phyloP scores from a whole-genome alignment of 2,113 vertebrate species.

The Mesembrinibis cayennensis region DNA sequence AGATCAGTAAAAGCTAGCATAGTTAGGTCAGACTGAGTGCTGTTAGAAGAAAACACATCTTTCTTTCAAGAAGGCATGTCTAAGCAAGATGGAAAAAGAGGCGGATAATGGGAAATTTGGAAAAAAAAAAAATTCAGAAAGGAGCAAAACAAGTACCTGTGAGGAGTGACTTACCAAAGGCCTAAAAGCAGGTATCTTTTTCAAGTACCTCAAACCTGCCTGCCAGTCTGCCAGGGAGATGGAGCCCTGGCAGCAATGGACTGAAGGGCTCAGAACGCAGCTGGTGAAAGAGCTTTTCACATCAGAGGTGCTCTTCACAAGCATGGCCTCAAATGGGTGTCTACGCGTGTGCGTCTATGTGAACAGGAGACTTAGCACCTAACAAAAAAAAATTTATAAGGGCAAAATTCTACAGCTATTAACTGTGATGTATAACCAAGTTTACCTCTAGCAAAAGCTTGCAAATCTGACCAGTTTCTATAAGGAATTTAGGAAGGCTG shows the following conservation, averaged over 20 bases:
- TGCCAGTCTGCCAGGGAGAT: background rate
- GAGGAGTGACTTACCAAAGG: background rate
- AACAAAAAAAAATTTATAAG: background rate
- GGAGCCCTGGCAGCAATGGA: background rate
- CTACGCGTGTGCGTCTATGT: accelerated
- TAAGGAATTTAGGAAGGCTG: background rate
- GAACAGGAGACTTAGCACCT: background rate
- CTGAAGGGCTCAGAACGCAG: background rate
- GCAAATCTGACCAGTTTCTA: background rate
- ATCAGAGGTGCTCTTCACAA: background rate
- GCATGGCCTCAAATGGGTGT: background rate
- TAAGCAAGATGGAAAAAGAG: background rate
- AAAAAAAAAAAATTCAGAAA: background rate
- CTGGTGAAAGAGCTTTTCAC: background rate
- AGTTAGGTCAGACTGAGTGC: background rate
- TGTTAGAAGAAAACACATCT: background rate
- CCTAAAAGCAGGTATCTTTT: background rate
- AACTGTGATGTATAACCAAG: background rate
- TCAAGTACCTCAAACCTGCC: background rate
- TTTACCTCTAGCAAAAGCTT: background rate
- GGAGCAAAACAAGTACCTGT: background rate
- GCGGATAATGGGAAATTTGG: background rate
- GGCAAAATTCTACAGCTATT: background rate
- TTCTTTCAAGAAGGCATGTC: background rate
- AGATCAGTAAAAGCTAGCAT: background rate